A percentile compares a stretch with the other conserved stretches of the same genome.
phyloP scores from a whole-genome alignment of 2,113 vertebrate genomes.

The Talpa occidentalis region DNA sequence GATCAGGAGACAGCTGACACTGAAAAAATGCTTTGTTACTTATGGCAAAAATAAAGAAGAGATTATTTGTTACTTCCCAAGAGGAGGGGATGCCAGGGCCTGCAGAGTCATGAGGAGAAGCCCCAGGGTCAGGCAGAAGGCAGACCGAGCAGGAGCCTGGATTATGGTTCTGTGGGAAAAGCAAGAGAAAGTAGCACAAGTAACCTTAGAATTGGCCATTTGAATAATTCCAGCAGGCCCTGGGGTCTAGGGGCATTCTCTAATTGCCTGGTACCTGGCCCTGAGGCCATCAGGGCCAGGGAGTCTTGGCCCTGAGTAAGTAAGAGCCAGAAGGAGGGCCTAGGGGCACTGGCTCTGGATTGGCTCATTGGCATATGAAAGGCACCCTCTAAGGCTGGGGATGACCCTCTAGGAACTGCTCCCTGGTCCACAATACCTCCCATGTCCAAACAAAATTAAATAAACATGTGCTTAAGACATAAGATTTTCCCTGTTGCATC shows the following conservation, averaged over 20 bases:
- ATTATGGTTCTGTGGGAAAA: neutral
- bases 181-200: neutral
- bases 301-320: too few species aligned
- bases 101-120: fast-evolving
- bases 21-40: neutral
- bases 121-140: too few species aligned
- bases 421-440: neutral
- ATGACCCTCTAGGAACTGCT: neutral
- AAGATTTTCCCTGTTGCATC: neutral
- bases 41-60: neutral
- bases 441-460: neutral
- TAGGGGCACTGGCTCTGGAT: neutral
- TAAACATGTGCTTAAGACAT: neutral
- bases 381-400: neutral
- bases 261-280: neutral
- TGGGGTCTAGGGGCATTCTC: neutral
- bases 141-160: neutral
- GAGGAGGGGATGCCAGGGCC: neutral
- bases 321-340: neutral
- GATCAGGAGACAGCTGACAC: neutral
- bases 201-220: neutral
- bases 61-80: neutral
- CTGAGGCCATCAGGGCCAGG: too few species aligned
- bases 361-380: neutral
- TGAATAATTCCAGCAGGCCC: neutral